Evolutionary conservation across 2,113 vertebrate genomes (phyloP), one percentile per base, ranked within the genome.

Genomic region (Nibea coibor): DNA sequence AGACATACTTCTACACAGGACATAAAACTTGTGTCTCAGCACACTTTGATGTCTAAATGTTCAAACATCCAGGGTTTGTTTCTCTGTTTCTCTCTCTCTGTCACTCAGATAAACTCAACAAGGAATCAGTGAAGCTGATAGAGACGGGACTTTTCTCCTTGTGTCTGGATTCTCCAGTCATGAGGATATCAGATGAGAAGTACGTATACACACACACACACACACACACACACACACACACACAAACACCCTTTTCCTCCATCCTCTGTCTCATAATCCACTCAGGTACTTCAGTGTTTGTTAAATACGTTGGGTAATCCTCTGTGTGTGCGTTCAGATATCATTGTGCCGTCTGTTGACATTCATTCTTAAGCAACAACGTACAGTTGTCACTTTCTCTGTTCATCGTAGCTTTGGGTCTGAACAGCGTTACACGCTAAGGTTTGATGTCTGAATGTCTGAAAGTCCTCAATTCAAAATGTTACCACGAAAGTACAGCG

Each of bases 111-210:
- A 96, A 94, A 87, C 90, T 97, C 1, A 97, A 97, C 90, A 94
- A 94, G 83, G 96, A 96, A 22, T 97, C 96, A 0, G 96, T 96
- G 65, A 89, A 90, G 66, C 81, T 92, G 75, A 97, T 97, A 6
- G 96, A 97, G 91, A 94, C 89, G 5, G 95, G 96, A 10, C 92
- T 97, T 71, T 96, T 97, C 89, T 95, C 92, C 0, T 45, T 97
- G 86, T 96, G 96, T 58, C 89, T 97, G 88, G 96, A 97, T 72
- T 95, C 96, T 8, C 95, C 96, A 0, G 95, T 96, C 70, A 95
- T 96, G 93, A 94, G 95, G 87, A 95, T 95, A 81, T 96, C 95
- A 0, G 96, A 97, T 86, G 95, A 96, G 24, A 95, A 94, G 95
- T 96, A 94, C 54, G 76, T 28, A 51, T 50, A 57, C 54, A 39